These are phyloP conservation scores for Echinarachnius parma DNA, from an alignment of 53 echinoderm and acorn worm species.

Conservation along the genomic window DNA sequence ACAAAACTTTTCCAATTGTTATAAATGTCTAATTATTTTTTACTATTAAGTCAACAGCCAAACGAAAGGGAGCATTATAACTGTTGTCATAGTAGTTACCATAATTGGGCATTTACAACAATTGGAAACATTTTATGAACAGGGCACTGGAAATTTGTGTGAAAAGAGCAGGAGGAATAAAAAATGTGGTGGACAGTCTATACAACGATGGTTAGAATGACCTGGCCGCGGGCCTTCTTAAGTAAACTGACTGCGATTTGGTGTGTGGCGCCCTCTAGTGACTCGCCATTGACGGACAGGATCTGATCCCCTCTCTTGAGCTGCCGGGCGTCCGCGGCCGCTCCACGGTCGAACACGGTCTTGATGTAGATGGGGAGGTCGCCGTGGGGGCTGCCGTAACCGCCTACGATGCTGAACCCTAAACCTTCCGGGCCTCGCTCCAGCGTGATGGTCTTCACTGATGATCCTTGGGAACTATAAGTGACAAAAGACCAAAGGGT, in stretches of 20 bases:
- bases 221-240: slow-evolving; percentile 76
- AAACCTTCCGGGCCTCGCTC: slow-evolving; percentile 86
- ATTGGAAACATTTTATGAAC: too few species aligned
- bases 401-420: slow-evolving; percentile 95
- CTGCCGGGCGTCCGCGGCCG: slow-evolving; percentile 69
- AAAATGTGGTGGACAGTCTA: too few species aligned
- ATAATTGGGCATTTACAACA: too few species aligned
- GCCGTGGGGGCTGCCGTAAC: slow-evolving; percentile 90
- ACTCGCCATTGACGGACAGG: slow-evolving; percentile 77
- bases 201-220: slow-evolving; percentile 70
- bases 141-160: too few species aligned
- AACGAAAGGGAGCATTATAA: too few species aligned
- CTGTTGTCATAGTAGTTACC: too few species aligned
- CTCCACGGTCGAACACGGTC: slow-evolving; percentile 91
- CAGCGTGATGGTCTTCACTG: slow-evolving; percentile 67
- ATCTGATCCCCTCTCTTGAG: slow-evolving; percentile 90
- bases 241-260: slow-evolving; percentile 79
- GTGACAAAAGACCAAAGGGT: too few species aligned
- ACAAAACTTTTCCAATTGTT: too few species aligned
- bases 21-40: too few species aligned
- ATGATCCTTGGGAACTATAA: too few species aligned
- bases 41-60: too few species aligned
- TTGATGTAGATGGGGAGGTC: slow-evolving; percentile 99
- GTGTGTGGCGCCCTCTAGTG: slow-evolving; percentile 76
- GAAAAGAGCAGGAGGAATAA: too few species aligned